A percentile compares a stretch with the other conserved stretches of the same genome.
These are phyloP conservation scores for Thaumatotibia leucotreta DNA, from an alignment of 1,140 invertebrate species.

Conservation along the genomic window DNA sequence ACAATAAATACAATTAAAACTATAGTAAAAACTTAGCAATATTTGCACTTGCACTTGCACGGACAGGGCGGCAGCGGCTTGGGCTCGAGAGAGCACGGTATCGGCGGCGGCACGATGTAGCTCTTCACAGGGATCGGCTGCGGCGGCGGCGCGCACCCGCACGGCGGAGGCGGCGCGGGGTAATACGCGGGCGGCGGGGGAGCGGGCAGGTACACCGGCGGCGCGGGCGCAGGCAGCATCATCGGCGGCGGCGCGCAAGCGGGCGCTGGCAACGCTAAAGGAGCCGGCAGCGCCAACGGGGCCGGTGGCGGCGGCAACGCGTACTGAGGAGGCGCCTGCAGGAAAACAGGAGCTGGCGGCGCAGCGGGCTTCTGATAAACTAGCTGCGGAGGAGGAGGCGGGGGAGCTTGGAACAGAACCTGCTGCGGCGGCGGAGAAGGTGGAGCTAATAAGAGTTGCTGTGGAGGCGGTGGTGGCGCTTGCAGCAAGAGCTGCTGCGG, in stretches of 20 bases:
- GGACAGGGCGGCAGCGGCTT: neutral
- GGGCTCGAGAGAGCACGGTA: neutral
- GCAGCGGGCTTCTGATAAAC: constrained; percentile 19
- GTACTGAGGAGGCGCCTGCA: constrained; percentile 20
- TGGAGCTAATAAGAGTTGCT: neutral
- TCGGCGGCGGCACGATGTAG: constrained; percentile 10
- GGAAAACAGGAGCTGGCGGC: constrained; percentile 22
- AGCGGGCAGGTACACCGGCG: neutral
- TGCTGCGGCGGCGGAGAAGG: neutral
- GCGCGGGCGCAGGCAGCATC: neutral
- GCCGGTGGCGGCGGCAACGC: constrained; percentile 23
- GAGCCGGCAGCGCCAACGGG: constrained; percentile 23
- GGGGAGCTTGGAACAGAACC: neutral
- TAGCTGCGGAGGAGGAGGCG: neutral
- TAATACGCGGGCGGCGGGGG: constrained; percentile 16
- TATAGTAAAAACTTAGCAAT: neutral
- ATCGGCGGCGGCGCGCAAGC: constrained; percentile 20
- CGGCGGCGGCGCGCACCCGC: constrained; percentile 14
- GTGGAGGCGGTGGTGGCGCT: neutral
- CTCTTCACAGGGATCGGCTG: neutral
- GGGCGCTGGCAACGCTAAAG: constrained; percentile 19
- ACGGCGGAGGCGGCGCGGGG: constrained; percentile 17
- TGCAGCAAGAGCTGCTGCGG: neutral
- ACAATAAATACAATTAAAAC: neutral
- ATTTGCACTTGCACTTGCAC: constrained; percentile 4